Conservation (phyloP, 23 tunicate genomes). For the Halocynthia roretzi region DNA sequence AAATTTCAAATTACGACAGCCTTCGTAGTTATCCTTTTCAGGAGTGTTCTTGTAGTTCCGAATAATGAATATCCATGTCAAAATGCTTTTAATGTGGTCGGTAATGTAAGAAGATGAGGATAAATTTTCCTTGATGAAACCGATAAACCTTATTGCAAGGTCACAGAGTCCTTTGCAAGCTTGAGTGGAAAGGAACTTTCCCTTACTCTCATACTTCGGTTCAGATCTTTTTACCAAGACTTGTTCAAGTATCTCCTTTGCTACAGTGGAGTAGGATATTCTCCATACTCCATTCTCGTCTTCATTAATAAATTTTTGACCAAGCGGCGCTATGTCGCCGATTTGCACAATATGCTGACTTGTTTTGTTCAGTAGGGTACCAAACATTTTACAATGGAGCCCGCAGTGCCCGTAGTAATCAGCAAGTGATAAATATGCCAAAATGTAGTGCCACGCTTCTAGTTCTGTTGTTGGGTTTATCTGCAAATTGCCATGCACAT, state of each 20-base stretch:
- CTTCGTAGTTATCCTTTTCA: neutral
- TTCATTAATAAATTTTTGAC: constrained; percentile 30
- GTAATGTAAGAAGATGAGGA: neutral
- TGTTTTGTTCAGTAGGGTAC: neutral
- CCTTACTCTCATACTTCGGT: neutral
- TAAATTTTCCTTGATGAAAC: neutral
- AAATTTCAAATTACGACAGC: neutral
- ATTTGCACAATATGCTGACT: neutral
- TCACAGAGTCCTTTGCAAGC: constrained; percentile 18
- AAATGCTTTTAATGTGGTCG: neutral
- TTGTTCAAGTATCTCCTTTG: constrained; percentile 9
- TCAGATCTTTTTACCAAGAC: neutral
- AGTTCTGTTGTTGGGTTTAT: neutral
- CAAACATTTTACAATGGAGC: constrained; percentile 17
- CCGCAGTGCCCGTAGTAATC: constrained; percentile 52
- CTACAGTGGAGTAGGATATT: constrained; percentile 3
- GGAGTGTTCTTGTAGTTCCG: constrained; percentile 23
- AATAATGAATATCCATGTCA: constrained; percentile 22
- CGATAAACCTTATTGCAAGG: constrained; percentile 28
- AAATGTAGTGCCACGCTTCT: constrained; percentile 29
- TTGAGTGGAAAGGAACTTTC: neutral
- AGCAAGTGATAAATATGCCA: constrained; percentile 41
- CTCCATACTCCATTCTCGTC: constrained; percentile 12
- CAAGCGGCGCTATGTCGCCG: constrained; percentile 21
- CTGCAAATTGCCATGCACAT: constrained; percentile 41